Percentiles rank a stretch among this genome's conserved stretches.
phyloP scores from a whole-genome alignment of 2,797 vertebrate genomes.

The Manis crassicaudata region DNA sequence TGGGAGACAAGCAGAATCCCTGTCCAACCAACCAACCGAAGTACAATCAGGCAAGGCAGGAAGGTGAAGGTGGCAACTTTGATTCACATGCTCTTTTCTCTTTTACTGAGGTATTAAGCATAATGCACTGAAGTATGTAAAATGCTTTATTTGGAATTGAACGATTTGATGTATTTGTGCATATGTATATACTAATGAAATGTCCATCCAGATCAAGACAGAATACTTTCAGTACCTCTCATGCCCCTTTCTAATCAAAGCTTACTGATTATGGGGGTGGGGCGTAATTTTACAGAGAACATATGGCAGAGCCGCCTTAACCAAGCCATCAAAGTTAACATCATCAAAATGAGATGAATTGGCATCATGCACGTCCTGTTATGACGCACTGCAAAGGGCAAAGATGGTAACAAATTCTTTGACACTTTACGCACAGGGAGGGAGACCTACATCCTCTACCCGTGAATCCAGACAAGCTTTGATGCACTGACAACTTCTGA shows the following conservation, averaged over 20 bases:
- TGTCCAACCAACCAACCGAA: not conserved
- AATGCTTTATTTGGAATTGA: conserved; percentile 46
- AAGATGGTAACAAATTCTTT: not conserved
- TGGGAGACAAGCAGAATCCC: not conserved
- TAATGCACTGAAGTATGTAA: not conserved
- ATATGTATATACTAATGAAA: not conserved
- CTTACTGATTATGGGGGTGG: not conserved
- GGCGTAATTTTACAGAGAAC: conserved; percentile 36
- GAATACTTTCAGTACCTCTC: not conserved
- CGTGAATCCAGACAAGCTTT: not conserved
- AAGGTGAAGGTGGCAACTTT: not conserved
- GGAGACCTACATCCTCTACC: not conserved
- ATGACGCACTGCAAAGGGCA: not conserved
- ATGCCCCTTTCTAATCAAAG: not conserved
- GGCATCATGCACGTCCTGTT: not conserved
- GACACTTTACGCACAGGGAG: not conserved
- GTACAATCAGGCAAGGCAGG: not conserved
- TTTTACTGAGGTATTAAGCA: not conserved
- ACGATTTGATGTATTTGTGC: not conserved
- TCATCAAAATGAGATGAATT: not conserved
- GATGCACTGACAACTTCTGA: not conserved
- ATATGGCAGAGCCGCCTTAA: not conserved
- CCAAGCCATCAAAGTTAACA: not conserved
- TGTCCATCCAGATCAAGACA: not conserved
- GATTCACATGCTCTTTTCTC: not conserved